These are phyloP conservation scores for Cololabis saira DNA, from an alignment of 2,113 vertebrate genomes.

Conservation along the genomic window DNA sequence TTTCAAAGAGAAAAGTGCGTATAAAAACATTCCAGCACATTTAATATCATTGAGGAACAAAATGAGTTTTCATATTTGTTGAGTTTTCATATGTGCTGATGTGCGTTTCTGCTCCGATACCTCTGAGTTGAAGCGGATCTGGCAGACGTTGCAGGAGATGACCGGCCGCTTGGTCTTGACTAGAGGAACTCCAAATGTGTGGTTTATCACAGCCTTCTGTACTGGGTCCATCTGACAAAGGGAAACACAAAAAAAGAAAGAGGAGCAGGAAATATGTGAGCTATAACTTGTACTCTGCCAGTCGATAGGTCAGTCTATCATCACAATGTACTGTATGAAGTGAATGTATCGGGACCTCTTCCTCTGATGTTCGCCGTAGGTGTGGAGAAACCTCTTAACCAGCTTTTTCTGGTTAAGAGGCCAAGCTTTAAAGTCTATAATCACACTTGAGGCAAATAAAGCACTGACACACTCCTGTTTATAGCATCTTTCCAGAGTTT, in stretches of 20 bases:
- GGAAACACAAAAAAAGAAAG: constrained; percentile 26
- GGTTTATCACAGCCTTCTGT: constrained; percentile 92
- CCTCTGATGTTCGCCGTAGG: neutral
- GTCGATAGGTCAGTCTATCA: constrained; percentile 40
- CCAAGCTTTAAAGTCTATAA: neutral
- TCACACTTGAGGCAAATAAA: neutral
- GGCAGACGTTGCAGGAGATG: constrained; percentile 95
- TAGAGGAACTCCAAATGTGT: constrained; percentile 90
- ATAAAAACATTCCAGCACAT: neutral
- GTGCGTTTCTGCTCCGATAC: constrained; percentile 64
- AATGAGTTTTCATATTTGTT: neutral
- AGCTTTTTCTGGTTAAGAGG: neutral
- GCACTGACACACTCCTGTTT: constrained; percentile 3
- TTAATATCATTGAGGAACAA: neutral
- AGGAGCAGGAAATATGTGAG: constrained; percentile 30
- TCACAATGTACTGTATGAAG: constrained; percentile 23
- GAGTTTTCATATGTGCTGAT: neutral
- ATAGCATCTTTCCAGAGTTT: constrained; percentile 1
- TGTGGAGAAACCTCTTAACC: neutral
- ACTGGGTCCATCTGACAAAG: constrained; percentile 91
- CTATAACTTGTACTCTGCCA: constrained; percentile 22
- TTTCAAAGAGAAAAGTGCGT: constrained; percentile 7
- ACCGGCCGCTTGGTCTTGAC: constrained; percentile 89
- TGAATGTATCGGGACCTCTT: constrained; percentile 5
- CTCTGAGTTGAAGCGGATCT: constrained; percentile 97